Conservation (phyloP, 2,113 vertebrate species). For the Mesoclemmys tuberculata region DNA sequence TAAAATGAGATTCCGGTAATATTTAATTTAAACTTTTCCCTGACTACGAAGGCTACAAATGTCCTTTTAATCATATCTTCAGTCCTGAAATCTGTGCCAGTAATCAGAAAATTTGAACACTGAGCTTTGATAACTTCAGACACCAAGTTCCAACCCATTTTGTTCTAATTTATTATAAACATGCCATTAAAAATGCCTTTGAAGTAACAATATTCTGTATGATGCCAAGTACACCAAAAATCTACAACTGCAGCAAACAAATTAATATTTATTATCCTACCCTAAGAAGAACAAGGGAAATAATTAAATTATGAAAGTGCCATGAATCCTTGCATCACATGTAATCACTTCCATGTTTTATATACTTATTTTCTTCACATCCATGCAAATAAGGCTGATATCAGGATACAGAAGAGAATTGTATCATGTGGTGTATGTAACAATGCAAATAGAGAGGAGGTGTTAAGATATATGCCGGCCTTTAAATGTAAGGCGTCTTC, state of each 20-base stretch:
- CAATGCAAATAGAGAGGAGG: conserved; percentile 6
- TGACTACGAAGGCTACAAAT: conserved; percentile 1
- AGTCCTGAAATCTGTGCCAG: conserved; percentile 10
- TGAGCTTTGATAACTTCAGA: conserved; percentile 15
- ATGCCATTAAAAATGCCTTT: conserved; percentile 30
- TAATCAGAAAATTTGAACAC: neutral
- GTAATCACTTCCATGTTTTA: conserved; percentile 20
- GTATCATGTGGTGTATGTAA: neutral
- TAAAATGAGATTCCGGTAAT: conserved; percentile 24
- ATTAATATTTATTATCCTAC: neutral
- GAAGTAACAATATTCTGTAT: conserved; percentile 5
- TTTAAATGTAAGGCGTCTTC: conserved; percentile 40
- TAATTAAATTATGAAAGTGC: neutral
- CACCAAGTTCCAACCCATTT: conserved; percentile 12
- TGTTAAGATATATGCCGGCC: neutral
- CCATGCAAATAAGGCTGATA: conserved; percentile 39
- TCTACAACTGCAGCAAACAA: conserved; percentile 22
- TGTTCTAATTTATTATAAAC: conserved; percentile 56
- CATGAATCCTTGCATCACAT: neutral
- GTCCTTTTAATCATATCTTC: conserved; percentile 38
- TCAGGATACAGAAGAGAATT: neutral
- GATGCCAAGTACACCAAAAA: neutral
- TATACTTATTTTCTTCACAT: conserved; percentile 23
- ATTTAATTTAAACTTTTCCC: neutral
- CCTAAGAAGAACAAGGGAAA: neutral